phyloP scores from a whole-genome alignment of 2,888 invertebrate genomes.

The Drosophila hamatofila region DNA sequence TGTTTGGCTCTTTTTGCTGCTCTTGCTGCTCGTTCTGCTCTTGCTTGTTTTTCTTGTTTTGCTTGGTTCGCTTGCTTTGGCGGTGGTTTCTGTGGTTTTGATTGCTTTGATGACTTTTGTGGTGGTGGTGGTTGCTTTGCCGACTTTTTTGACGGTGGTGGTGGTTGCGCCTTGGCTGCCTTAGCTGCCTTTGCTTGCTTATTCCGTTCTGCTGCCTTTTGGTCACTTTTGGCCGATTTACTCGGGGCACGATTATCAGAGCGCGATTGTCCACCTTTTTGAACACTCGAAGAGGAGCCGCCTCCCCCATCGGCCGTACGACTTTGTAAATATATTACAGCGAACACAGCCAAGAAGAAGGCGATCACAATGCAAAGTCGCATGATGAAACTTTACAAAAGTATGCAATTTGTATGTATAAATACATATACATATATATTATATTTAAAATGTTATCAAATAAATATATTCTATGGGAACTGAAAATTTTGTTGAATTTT shows the following conservation, averaged over 20 bases:
- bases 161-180: too few species aligned
- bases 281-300: not conserved
- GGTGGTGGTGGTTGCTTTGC: not conserved
- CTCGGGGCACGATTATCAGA: not conserved
- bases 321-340: not conserved
- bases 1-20: not conserved
- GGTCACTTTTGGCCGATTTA: not conserved
- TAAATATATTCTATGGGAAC: not conserved
- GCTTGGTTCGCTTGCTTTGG: not conserved
- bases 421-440: not conserved
- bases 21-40: not conserved
- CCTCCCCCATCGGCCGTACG: not conserved
- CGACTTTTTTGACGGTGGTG: not conserved
- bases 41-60: not conserved
- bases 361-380: not conserved
- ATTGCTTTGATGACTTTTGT: not conserved
- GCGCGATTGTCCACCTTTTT: not conserved
- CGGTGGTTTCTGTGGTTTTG: not conserved
- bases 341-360: not conserved
- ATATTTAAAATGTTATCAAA: not conserved
- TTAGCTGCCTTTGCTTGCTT: not conserved
- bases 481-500: slow-evolving; percentile 1
- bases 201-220: not conserved
- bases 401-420: not conserved
- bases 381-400: not conserved